Percentiles rank a stretch among this genome's conserved stretches.
phyloP scores from a whole-genome alignment of 2,797 vertebrate species.

The Odontamblyopus lacepedii region DNA sequence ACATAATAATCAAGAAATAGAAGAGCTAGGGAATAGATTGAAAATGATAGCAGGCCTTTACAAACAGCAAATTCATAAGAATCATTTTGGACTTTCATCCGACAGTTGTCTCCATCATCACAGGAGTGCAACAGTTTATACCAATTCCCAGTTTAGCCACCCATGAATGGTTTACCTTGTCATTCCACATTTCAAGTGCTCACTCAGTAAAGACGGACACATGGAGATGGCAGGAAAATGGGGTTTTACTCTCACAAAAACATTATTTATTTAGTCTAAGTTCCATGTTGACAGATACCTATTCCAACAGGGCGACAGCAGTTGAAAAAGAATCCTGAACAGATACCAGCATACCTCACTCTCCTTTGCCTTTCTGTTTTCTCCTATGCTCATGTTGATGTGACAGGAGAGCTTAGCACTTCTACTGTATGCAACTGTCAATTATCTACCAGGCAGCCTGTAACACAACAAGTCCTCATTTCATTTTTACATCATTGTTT shows the following conservation, averaged over 20 bases:
- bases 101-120: constrained; percentile 64
- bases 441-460: constrained; percentile 70
- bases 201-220: constrained; percentile 64
- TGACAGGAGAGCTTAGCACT: constrained; percentile 66
- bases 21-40: not conserved
- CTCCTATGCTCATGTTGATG: constrained; percentile 51
- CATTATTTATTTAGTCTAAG: constrained; percentile 66
- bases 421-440: constrained; percentile 52
- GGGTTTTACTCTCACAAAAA: constrained; percentile 51
- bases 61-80: constrained; percentile 45
- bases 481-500: constrained; percentile 79
- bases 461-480: constrained; percentile 76
- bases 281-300: constrained; percentile 58
- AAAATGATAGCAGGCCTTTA: no score
- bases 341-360: constrained; percentile 58
- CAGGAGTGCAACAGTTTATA: constrained; percentile 53
- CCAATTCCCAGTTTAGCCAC: constrained; percentile 62
- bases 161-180: constrained; percentile 55
- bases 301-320: constrained; percentile 66
- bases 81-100: constrained; percentile 52
- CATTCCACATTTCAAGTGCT: constrained; percentile 61
- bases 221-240: constrained; percentile 61
- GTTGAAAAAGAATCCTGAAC: constrained; percentile 61
- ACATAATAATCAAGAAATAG: constrained; percentile 27
- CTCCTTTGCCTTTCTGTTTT: constrained; percentile 34